A percentile compares a stretch with the other conserved stretches of the same genome.
These are phyloP conservation scores for Anthonomus grandis DNA, from an alignment of 1,140 invertebrate species.

Conservation along the genomic window DNA sequence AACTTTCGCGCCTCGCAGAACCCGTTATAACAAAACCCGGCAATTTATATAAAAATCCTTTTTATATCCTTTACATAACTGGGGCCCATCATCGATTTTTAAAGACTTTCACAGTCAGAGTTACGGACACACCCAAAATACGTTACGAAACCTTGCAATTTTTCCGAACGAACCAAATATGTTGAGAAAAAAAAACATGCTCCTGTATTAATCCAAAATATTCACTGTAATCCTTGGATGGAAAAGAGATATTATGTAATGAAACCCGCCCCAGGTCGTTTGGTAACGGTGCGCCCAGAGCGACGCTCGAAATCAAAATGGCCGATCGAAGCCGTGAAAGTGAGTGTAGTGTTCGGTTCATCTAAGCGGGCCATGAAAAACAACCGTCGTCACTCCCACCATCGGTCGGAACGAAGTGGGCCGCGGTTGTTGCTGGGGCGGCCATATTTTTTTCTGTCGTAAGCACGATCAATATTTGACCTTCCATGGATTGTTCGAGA, in stretches of 20 bases:
- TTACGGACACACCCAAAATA: no score
- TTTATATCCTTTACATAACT: no score
- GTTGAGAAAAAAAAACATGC: no score
- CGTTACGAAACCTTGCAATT: no score
- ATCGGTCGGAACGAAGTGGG: not conserved
- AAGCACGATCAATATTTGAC: conserved; percentile 1
- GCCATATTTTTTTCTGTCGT: conserved; percentile 5
- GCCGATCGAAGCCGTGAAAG: conserved; percentile 3
- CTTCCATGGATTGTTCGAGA: no score
- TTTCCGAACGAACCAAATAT: not conserved
- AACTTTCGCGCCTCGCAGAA: no score
- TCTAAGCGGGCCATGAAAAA: not conserved
- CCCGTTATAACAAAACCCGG: no score
- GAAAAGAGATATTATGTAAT: not conserved
- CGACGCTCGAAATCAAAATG: conserved; percentile 22
- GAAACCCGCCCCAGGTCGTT: not conserved
- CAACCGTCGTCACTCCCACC: not conserved
- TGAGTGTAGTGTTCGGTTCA: not conserved
- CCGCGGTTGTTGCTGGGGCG: no score
- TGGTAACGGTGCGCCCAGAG: conserved; percentile 6
- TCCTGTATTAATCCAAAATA: no score
- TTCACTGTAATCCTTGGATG: conserved; percentile 19
- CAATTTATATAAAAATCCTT: no score
- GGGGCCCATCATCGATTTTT: no score
- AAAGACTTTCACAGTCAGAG: no score